Evolutionary conservation across 2,113 vertebrate species (phyloP), one percentile per base, ranked within the genome.

Genomic region (Ochotona princeps): DNA sequence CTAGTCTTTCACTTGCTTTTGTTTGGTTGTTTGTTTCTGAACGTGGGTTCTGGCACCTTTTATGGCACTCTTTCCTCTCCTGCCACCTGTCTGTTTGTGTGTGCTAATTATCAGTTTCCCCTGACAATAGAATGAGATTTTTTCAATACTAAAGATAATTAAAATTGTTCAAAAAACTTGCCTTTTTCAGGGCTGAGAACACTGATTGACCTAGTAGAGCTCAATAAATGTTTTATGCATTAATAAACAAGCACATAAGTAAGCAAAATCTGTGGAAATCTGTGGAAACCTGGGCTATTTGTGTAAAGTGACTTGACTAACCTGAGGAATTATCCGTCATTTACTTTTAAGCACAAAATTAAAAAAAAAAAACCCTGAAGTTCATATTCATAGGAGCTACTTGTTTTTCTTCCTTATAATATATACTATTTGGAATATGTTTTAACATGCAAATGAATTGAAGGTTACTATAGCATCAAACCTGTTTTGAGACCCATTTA

Each of bases 371-470:
- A 18, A 57, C 54, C 54, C 14, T 57, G 17, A 14, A 14, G 18
- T 57, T 18, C 54, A 57, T 57, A 54, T 83, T 94, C 85, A 25
- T 79, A 83, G 47, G 30, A 20, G 47, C 15, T 70, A 81, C 86
- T 95, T 89, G 89, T 82, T 95, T 90, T 94, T 91, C 30, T 85
- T 72, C 87, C 72, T 28, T 73, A 20, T 44, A 87, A 25, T 47
- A 23, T 86, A 86, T 89, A 86, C 25, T 75, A 35, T 54, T 89
- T 92, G 67, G 17, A 78, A 74, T 17, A 91, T 83, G 74, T 83
- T 91, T 95, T 90, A 82, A 82, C 30, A 74, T 82, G 49, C 8
- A 94, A 91, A 89, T 95, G 76, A 83, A 92, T 83, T 93, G 2
- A 76, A 87, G 30, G 38, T 73, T 90, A 85, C 32, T 80, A 2